Percentiles rank a stretch among this genome's conserved stretches.
Conservation (phyloP, 2,113 vertebrate species). For the Urocitellus parryii region DNA sequence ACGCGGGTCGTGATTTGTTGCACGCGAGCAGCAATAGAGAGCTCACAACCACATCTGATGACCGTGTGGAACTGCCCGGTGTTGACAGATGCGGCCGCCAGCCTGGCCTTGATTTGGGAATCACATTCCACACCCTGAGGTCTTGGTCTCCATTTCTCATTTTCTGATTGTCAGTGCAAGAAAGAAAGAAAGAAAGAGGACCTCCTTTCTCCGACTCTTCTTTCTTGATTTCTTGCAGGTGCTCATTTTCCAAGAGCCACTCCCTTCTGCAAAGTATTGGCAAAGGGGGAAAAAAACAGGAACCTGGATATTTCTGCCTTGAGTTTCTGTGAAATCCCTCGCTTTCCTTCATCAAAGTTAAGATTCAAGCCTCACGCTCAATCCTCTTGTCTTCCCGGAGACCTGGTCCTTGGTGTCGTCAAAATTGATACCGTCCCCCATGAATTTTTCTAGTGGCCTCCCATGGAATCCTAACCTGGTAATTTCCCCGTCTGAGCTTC, state of each 20-base stretch:
- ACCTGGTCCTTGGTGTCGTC: neutral
- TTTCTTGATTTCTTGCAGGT: neutral
- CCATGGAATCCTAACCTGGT: neutral
- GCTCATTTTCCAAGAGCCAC: neutral
- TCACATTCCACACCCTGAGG: rapidly evolving
- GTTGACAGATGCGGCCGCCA: rapidly evolving
- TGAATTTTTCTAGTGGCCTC: neutral
- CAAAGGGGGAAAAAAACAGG: neutral
- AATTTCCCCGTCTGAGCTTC: neutral
- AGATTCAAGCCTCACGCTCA: neutral
- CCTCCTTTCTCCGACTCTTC: neutral
- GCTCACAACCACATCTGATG: neutral
- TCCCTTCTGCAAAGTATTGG: neutral
- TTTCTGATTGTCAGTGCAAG: neutral
- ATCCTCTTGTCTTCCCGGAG: neutral
- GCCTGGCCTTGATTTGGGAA: rapidly evolving
- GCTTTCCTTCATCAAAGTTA: neutral
- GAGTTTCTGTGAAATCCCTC: no score
- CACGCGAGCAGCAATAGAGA: rapidly evolving
- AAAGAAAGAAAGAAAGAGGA: neutral
- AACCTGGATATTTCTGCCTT: neutral
- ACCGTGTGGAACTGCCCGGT: no score
- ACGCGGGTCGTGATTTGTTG: rapidly evolving
- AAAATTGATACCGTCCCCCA: rapidly evolving
- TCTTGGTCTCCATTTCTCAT: rapidly evolving